These are phyloP conservation scores for Osmerus mordax DNA, from an alignment of 2,113 vertebrate genomes.

Conservation along the genomic window DNA sequence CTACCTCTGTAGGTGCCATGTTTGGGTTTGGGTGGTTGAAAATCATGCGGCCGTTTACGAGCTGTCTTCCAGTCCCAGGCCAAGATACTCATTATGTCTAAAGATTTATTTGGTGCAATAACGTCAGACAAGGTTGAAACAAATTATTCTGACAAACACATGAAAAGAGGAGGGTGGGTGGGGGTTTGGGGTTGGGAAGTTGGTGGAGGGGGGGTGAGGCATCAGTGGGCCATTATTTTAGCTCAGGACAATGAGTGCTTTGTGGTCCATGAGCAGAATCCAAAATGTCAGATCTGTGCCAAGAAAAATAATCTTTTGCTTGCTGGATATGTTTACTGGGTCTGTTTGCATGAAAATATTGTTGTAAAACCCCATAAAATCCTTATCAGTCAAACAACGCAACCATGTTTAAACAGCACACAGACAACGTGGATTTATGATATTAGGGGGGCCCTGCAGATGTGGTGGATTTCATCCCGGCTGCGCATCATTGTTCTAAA, in stretches of 20 bases:
- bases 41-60: conserved; percentile 9
- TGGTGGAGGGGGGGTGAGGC: conserved; percentile 1
- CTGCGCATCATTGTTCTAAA: conserved; percentile 36
- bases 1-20: neutral
- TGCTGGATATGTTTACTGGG: conserved; percentile 27
- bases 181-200: neutral
- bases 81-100: neutral
- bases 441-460: conserved; percentile 20
- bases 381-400: conserved; percentile 38
- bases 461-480: conserved; percentile 15
- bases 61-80: conserved; percentile 4
- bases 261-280: conserved; percentile 29
- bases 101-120: conserved; percentile 23
- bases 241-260: conserved; percentile 38
- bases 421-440: conserved; percentile 41
- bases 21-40: conserved; percentile 11
- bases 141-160: conserved; percentile 16
- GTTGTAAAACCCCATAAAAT: conserved; percentile 23
- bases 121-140: conserved; percentile 22
- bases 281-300: conserved; percentile 38
- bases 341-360: conserved; percentile 28
- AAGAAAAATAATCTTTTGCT: conserved; percentile 28
- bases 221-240: conserved; percentile 18
- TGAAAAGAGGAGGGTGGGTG: neutral
- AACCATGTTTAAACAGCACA: conserved; percentile 22